These are phyloP conservation scores for Morus bassanus DNA, from an alignment of 2,797 vertebrate genomes.

Conservation along the genomic window DNA sequence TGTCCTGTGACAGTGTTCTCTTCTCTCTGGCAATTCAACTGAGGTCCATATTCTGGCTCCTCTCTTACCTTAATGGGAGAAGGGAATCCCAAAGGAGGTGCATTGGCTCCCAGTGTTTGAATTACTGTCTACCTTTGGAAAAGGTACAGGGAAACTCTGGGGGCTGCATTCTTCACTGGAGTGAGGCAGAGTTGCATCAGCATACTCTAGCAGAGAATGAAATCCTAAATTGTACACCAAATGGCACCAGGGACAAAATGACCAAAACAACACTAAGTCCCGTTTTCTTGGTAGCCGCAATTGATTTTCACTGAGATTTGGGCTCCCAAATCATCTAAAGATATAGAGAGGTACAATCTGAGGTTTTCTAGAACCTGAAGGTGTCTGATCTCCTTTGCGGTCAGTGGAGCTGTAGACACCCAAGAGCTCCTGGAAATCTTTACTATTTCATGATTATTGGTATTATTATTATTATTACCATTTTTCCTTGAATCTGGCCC, in stretches of 20 bases:
- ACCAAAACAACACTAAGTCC: not conserved
- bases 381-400: not conserved
- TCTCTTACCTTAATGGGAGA: not conserved
- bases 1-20: not conserved
- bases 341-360: not conserved
- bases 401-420: not conserved
- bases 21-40: not conserved
- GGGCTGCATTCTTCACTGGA: slow-evolving; percentile 40
- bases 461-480: not conserved
- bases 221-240: not conserved
- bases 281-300: not conserved
- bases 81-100: not conserved
- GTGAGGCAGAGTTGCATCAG: not conserved
- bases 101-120: not conserved
- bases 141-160: not conserved
- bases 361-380: not conserved
- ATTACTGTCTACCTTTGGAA: not conserved
- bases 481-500: not conserved
- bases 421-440: not conserved
- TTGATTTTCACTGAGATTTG: not conserved
- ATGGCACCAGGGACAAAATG: not conserved
- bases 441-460: not conserved
- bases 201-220: not conserved
- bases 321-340: not conserved
- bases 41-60: not conserved